These are phyloP conservation scores for Calcarius ornatus DNA, from an alignment of 2,113 vertebrate genomes.

Conservation along the genomic window DNA sequence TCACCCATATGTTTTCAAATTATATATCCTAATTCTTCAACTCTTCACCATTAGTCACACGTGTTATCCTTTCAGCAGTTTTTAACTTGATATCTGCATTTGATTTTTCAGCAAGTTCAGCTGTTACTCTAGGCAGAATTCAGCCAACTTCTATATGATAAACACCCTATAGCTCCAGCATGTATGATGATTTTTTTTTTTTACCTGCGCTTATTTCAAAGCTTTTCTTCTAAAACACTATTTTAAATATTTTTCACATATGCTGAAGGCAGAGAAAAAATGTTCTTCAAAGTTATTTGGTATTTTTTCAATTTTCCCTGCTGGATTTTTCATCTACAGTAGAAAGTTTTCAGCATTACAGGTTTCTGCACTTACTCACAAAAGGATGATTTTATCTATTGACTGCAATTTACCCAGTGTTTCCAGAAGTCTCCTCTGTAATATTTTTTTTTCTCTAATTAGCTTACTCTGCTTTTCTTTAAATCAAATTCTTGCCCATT, in stretches of 20 bases:
- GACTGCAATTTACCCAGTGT: background rate
- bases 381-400: background rate
- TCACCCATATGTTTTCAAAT: background rate
- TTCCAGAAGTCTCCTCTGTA: background rate
- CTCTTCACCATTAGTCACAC: background rate
- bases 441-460: background rate
- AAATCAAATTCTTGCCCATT: background rate
- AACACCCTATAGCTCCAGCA: background rate
- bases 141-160: background rate
- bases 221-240: background rate
- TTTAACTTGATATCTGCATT: background rate
- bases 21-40: background rate
- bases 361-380: background rate
- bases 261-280: background rate
- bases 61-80: background rate
- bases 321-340: background rate
- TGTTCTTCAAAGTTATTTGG: background rate
- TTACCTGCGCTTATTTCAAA: background rate
- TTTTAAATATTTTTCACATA: background rate
- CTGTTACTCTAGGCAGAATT: background rate
- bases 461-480: slow-evolving; percentile 1
- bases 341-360: background rate
- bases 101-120: background rate
- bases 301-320: background rate
- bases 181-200: background rate